Conservation (phyloP, 2,797 vertebrate species). For the Karalla daura region DNA sequence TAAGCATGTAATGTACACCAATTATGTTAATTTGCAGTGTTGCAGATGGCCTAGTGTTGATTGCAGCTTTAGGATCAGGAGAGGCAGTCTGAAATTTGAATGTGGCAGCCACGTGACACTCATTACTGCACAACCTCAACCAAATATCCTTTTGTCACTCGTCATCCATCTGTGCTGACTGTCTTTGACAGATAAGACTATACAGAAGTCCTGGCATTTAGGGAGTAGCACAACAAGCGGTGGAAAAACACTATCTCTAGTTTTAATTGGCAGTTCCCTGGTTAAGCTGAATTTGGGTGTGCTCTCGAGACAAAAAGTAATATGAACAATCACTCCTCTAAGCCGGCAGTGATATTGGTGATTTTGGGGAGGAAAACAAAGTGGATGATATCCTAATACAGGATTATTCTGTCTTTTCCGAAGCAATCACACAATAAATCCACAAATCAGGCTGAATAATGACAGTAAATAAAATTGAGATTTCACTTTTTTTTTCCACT, state of each 20-base stretch:
- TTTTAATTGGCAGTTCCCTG: constrained; percentile 77
- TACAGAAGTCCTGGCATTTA: constrained; percentile 59
- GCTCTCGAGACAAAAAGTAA: constrained; percentile 56
- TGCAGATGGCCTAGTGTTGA: constrained; percentile 87
- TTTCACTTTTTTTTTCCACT: constrained; percentile 40
- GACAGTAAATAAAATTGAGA: constrained; percentile 17
- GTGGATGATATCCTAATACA: constrained; percentile 23
- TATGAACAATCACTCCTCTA: constrained; percentile 49
- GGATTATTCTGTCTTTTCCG: constrained; percentile 6
- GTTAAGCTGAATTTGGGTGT: constrained; percentile 65
- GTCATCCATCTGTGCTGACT: constrained; percentile 82
- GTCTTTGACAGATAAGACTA: constrained; percentile 75
- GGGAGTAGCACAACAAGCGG: constrained; percentile 61
- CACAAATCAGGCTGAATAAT: constrained; percentile 5
- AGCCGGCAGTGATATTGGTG: constrained; percentile 57
- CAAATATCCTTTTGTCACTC: constrained; percentile 75
- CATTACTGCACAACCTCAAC: constrained; percentile 81
- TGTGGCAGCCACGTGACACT: constrained; percentile 75
- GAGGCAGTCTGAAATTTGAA: constrained; percentile 75
- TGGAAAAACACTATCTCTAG: constrained; percentile 45
- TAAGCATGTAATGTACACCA: constrained; percentile 85
- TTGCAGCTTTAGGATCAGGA: constrained; percentile 83
- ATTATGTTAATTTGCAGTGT: constrained; percentile 86
- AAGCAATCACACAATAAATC: constrained; percentile 3
- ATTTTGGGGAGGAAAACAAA: not conserved